Evolutionary conservation across 37 sponge, comb jelly and placozoan genomes (phyloP).

Genomic region (Hexactinellida sp.): DNA sequence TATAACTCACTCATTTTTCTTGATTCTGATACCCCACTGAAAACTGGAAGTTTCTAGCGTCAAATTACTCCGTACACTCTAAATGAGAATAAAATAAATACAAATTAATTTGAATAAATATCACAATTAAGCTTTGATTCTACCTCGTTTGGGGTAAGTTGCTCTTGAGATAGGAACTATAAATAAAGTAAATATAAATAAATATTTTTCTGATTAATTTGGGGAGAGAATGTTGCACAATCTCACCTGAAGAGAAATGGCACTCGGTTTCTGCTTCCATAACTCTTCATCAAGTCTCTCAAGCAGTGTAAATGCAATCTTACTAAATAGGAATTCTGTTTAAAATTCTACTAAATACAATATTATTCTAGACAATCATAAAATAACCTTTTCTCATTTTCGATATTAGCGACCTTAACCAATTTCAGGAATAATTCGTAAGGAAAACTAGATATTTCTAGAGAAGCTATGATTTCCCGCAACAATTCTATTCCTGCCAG

Average conservation of each 20-base stretch:
- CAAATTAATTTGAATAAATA: background rate
- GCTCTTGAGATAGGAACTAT: background rate
- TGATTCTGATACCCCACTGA: background rate
- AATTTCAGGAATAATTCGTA: constrained; percentile 4
- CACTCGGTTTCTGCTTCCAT: constrained; percentile 6
- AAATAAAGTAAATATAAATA: background rate
- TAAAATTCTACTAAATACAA: background rate
- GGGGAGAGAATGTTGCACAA: background rate
- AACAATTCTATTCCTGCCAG: background rate
- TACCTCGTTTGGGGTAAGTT: background rate
- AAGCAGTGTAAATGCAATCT: background rate
- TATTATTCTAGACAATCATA: background rate
- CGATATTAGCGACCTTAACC: background rate
- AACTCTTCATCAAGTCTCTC: background rate
- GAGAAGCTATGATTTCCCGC: background rate
- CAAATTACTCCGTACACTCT: background rate
- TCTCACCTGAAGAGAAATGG: background rate
- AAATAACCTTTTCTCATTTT: background rate
- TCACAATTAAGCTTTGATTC: no score
- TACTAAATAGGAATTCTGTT: background rate
- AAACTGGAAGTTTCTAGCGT: background rate
- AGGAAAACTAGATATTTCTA: background rate
- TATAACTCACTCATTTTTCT: background rate
- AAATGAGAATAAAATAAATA: background rate
- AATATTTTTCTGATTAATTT: background rate